phyloP scores from a whole-genome alignment of 2,888 invertebrate genomes.

The Drosophila sordidula region DNA sequence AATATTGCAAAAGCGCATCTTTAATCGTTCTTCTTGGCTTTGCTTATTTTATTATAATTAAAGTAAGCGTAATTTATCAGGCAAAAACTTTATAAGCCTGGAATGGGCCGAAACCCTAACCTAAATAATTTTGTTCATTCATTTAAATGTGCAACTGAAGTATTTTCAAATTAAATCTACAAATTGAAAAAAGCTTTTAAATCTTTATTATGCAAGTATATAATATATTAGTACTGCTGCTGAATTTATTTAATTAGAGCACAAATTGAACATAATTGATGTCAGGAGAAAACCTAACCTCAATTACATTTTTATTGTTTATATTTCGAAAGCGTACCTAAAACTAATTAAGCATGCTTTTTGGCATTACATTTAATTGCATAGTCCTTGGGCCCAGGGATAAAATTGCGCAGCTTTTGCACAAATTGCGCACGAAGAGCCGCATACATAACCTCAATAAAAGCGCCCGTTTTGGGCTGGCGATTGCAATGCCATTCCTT shows the following conservation, averaged over 20 bases:
- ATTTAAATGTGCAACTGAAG: too few species aligned
- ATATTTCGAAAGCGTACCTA: background rate
- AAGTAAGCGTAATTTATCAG: too few species aligned
- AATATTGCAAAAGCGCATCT: too few species aligned
- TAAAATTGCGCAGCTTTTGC: background rate
- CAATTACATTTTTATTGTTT: background rate
- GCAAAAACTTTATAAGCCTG: too few species aligned
- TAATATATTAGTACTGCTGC: too few species aligned
- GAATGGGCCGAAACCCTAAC: too few species aligned
- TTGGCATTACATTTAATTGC: background rate
- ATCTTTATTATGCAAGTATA: too few species aligned
- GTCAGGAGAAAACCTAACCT: background rate
- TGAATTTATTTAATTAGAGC: background rate
- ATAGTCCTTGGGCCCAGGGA: background rate
- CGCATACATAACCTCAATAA: conserved; percentile 22
- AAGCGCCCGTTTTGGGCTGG: background rate
- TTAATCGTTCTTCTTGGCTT: background rate
- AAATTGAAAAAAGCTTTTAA: too few species aligned
- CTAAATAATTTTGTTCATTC: too few species aligned
- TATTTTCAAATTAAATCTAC: too few species aligned
- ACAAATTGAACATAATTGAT: conserved; percentile 5
- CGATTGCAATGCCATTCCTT: conserved; percentile 18
- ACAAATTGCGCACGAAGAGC: background rate
- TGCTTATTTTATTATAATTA: background rate
- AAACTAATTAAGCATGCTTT: background rate